These are phyloP conservation scores for Thalassophryne amazonica DNA, from an alignment of 2,797 vertebrate species.

Conservation along the genomic window DNA sequence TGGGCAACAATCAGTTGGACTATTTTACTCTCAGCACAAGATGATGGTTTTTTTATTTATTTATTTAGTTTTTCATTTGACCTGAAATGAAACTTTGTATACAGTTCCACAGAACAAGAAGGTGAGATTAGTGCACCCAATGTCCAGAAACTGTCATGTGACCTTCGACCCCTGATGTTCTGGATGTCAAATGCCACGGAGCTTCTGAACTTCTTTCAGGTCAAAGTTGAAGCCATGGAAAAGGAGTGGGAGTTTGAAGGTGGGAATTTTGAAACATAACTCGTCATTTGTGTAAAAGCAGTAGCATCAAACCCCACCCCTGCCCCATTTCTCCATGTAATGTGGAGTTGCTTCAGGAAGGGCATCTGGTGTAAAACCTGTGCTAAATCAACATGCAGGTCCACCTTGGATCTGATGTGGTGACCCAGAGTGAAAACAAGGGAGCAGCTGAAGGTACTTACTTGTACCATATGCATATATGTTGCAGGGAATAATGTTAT, in stretches of 20 bases:
- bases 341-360: too few relatives aligned
- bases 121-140: slow-evolving; percentile 78
- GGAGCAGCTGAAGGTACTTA: too few relatives aligned
- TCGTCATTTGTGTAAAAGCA: too few relatives aligned
- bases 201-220: slow-evolving; percentile 91
- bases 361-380: too few relatives aligned
- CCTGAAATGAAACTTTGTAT: slow-evolving; percentile 33
- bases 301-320: too few relatives aligned
- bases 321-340: too few relatives aligned
- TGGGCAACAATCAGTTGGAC: slow-evolving; percentile 40
- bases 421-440: too few relatives aligned
- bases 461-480: too few relatives aligned
- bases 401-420: too few relatives aligned
- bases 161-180: slow-evolving; percentile 89
- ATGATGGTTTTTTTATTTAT: slow-evolving; percentile 14
- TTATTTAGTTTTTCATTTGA: slow-evolving; percentile 30
- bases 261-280: slow-evolving; percentile 63
- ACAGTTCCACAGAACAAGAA: slow-evolving; percentile 81
- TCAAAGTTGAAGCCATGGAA: slow-evolving; percentile 89
- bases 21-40: slow-evolving; percentile 43
- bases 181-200: slow-evolving; percentile 96
- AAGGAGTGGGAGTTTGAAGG: slow-evolving; percentile 93
- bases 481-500: too few relatives aligned
- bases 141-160: slow-evolving; percentile 84
- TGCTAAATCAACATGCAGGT: too few relatives aligned